Evolutionary conservation across 2,797 vertebrate species (phyloP).

Genomic region (Pantherophis alleghaniensis): DNA sequence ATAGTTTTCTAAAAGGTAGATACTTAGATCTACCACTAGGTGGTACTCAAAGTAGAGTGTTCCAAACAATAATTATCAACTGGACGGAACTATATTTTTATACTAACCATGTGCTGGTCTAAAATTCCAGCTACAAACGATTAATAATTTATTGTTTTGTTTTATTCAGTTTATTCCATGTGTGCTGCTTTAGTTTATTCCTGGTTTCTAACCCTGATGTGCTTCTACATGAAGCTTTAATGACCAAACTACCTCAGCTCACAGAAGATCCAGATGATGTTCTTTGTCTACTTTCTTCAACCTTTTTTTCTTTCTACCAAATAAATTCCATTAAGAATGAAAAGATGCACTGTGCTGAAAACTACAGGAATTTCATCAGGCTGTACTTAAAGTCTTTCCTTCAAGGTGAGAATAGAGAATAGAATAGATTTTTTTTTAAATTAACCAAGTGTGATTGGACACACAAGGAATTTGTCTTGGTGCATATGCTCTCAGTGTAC

Average conservation of each 20-base stretch:
- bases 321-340: not conserved
- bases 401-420: not conserved
- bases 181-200: not conserved
- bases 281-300: not conserved
- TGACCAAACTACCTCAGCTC: not conserved
- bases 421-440: no score
- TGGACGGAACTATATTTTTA: rapidly evolving
- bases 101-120: not conserved
- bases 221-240: not conserved
- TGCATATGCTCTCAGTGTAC: no score
- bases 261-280: not conserved
- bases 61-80: not conserved
- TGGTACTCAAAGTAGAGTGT: constrained; percentile 46
- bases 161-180: not conserved
- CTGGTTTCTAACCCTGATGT: not conserved
- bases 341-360: not conserved
- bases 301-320: not conserved
- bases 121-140: not conserved
- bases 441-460: no score
- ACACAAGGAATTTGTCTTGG: no score
- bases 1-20: constrained; percentile 34
- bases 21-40: constrained; percentile 52
- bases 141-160: not conserved
- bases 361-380: not conserved
- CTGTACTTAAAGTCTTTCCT: not conserved